Evolutionary conservation across 2,113 vertebrate genomes (phyloP).

Genomic region (Zosterops japonicus): DNA sequence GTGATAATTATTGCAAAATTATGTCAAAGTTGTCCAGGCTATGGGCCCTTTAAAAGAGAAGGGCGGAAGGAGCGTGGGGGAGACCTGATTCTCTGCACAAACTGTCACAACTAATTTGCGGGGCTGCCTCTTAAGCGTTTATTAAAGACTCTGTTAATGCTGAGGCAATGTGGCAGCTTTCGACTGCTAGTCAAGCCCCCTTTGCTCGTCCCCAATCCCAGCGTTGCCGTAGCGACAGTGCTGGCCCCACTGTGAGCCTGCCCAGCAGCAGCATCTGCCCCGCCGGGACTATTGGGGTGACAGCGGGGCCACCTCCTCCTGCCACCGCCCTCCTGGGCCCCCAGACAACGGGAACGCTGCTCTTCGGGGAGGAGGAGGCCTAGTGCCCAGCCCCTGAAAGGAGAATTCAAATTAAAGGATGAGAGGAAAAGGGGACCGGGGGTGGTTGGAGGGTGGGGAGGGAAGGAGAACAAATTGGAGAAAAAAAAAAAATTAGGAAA

Average conservation of each 20-base stretch:
- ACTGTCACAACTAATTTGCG: constrained; percentile 97
- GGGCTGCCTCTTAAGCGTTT: constrained; percentile 94
- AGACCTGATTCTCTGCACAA: constrained; percentile 88
- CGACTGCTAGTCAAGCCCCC: constrained; percentile 82
- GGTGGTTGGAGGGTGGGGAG: no score
- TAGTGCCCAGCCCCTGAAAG: rapidly evolving
- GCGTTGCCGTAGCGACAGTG: constrained; percentile 85
- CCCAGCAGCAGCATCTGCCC: constrained; percentile 83
- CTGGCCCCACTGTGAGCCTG: constrained; percentile 79
- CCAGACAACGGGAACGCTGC: not conserved
- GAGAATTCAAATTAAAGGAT: not conserved
- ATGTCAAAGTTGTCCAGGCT: constrained; percentile 94
- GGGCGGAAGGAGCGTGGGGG: constrained; percentile 82
- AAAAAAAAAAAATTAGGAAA: constrained; percentile 1
- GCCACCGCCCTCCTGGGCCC: constrained; percentile 16
- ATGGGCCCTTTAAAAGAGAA: constrained; percentile 84
- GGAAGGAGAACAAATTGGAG: not conserved
- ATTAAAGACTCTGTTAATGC: constrained; percentile 97
- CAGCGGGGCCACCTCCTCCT: constrained; percentile 78
- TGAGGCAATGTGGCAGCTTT: constrained; percentile 96
- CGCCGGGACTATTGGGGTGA: constrained; percentile 83
- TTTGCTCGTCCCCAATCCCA: constrained; percentile 70
- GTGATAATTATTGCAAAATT: constrained; percentile 99
- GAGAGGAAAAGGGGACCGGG: not conserved
- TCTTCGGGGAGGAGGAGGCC: no score